phyloP scores from a whole-genome alignment of 2,888 invertebrate species.

The Pimpla rufipes region DNA sequence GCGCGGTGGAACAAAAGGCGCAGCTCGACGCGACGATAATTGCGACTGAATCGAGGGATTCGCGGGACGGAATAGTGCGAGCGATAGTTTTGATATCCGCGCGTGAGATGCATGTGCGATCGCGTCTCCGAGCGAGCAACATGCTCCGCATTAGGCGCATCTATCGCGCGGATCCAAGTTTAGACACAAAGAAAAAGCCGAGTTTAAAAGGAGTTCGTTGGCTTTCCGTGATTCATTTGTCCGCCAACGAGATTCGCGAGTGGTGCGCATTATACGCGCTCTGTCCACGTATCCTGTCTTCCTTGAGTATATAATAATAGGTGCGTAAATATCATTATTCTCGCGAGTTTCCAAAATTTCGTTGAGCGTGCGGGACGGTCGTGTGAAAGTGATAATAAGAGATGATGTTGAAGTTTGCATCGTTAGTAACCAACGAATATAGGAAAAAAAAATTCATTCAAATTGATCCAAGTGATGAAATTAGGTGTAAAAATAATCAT shows the following conservation, averaged over 20 bases:
- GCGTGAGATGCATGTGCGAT: no score
- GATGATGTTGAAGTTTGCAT: no score
- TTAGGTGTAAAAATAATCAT: no score
- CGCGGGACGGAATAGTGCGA: conserved; percentile 33
- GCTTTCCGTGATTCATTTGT: conserved; percentile 75
- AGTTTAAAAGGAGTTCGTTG: conserved; percentile 81
- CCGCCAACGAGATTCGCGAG: conserved; percentile 63
- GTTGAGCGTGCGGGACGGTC: no score
- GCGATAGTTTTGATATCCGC: conserved; percentile 1
- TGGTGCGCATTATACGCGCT: conserved; percentile 26
- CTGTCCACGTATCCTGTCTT: not conserved
- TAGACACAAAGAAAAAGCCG: conserved; percentile 74
- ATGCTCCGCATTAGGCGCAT: conserved; percentile 64
- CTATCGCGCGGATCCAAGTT: conserved; percentile 68
- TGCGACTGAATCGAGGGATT: conserved; percentile 11
- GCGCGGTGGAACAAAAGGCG: conserved; percentile 43
- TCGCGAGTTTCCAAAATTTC: not conserved
- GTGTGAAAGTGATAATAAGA: no score
- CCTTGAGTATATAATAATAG: not conserved
- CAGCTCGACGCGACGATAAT: conserved; percentile 4
- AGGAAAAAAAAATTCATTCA: no score
- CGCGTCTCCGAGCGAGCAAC: no score
- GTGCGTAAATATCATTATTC: conserved; percentile 17
- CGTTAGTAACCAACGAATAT: no score
- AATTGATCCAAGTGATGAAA: no score